These are phyloP conservation scores for Phrynocephalus versicolor DNA, from an alignment of 2,113 vertebrate species.

Conservation along the genomic window DNA sequence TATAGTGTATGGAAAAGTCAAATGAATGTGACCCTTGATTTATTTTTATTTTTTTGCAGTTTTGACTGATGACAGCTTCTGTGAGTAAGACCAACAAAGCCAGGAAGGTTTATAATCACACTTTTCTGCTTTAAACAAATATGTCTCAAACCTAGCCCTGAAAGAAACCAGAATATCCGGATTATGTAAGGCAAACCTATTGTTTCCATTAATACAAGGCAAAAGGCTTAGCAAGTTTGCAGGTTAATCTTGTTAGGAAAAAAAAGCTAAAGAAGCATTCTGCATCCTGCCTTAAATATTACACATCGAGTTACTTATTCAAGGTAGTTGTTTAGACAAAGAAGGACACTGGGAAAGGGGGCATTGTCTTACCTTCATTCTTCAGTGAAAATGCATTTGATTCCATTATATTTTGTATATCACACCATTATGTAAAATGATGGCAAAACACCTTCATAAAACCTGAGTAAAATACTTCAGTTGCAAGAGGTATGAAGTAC, in stretches of 20 bases:
- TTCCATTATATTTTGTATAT: background rate
- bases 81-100: conserved; percentile 27
- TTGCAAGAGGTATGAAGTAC: background rate
- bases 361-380: background rate
- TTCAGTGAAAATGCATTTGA: background rate
- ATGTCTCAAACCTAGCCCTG: conserved; percentile 28
- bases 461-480: rapidly evolving
- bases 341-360: background rate
- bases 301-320: background rate
- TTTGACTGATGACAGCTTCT: conserved; percentile 35
- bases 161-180: conserved; percentile 55
- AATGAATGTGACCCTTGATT: conserved; percentile 40
- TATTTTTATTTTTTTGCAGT: no score
- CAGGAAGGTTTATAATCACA: conserved; percentile 16
- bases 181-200: conserved; percentile 26
- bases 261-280: conserved; percentile 19
- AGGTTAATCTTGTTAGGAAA: conserved; percentile 37
- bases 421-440: background rate
- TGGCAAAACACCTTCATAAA: background rate
- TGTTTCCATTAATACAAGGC: conserved; percentile 28
- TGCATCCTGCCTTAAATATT: background rate
- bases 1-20: conserved; percentile 32
- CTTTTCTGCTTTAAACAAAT: conserved; percentile 52
- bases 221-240: conserved; percentile 27
- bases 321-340: background rate